Evolutionary conservation across 2,113 vertebrate genomes (phyloP).

Genomic region (Megaptera novaeangliae): DNA sequence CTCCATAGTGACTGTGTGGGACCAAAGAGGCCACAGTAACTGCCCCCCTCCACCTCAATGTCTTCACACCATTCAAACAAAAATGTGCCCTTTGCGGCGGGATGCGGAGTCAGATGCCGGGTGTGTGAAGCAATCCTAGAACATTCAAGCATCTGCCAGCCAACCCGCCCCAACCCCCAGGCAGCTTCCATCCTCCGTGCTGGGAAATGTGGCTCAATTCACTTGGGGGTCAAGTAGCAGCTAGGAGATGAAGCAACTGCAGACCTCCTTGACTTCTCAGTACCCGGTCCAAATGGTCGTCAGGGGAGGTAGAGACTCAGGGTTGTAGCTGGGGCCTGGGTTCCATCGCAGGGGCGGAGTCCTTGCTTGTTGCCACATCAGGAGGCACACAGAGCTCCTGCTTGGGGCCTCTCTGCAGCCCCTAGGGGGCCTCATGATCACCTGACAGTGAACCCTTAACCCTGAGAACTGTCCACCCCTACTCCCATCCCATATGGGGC

Average conservation of each 20-base stretch:
- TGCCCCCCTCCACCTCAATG: neutral
- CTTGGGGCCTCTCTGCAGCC: neutral
- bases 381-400: neutral
- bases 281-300: neutral
- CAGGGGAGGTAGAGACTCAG: neutral
- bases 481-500: neutral
- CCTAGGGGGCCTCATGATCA: neutral
- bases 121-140: neutral
- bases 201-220: neutral
- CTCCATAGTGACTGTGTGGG: neutral
- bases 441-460: neutral
- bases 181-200: neutral
- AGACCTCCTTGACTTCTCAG: conserved; percentile 1
- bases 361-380: neutral
- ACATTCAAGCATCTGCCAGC: neutral
- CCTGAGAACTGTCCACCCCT: neutral
- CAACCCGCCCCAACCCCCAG: neutral
- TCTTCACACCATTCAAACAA: neutral
- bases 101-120: neutral
- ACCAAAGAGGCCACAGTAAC: neutral
- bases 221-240: neutral
- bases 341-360: neutral
- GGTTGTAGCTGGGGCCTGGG: neutral
- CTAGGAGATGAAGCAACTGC: neutral
- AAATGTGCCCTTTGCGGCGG: neutral